Evolutionary conservation across 1,140 invertebrate genomes (phyloP).

Genomic region (Proales similis): DNA sequence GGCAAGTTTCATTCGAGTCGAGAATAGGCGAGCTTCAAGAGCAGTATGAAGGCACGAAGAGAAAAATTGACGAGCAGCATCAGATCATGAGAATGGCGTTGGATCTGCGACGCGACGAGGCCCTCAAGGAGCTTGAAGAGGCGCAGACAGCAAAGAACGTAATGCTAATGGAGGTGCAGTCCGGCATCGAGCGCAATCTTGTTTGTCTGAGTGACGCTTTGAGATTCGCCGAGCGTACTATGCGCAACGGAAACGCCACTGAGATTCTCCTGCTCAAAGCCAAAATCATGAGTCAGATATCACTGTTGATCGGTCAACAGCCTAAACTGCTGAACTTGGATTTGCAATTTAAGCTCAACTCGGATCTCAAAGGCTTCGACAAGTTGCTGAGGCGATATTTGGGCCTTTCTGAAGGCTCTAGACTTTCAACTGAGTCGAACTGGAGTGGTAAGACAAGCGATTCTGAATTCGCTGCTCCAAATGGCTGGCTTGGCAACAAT

Average conservation of each 20-base stretch:
- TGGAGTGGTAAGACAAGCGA: too few relatives aligned
- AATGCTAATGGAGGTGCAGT: conserved; percentile 75
- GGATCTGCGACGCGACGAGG: conserved; percentile 65
- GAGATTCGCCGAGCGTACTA: conserved; percentile 68
- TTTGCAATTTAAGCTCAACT: conserved; percentile 71
- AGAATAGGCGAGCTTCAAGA: conserved; percentile 73
- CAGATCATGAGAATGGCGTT: conserved; percentile 68
- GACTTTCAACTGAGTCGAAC: too few relatives aligned
- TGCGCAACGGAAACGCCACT: conserved; percentile 69
- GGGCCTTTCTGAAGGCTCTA: conserved; percentile 41
- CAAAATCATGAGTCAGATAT: conserved; percentile 65
- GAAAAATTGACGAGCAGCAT: conserved; percentile 74
- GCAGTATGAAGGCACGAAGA: conserved; percentile 75
- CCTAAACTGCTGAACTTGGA: conserved; percentile 66
- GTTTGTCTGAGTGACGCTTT: conserved; percentile 75
- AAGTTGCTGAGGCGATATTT: conserved; percentile 56
- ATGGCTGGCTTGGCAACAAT: too few relatives aligned
- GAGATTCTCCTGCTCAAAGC: conserved; percentile 74
- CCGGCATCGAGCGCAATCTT: conserved; percentile 67
- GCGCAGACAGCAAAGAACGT: conserved; percentile 75
- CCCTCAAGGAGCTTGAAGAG: conserved; percentile 67
- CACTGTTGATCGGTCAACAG: conserved; percentile 68
- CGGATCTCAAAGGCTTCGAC: conserved; percentile 70
- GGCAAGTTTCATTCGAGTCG: conserved; percentile 64
- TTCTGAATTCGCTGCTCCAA: too few relatives aligned